These are phyloP conservation scores for Dermatemys mawii DNA, from an alignment of 2,113 vertebrate genomes.

Conservation along the genomic window DNA sequence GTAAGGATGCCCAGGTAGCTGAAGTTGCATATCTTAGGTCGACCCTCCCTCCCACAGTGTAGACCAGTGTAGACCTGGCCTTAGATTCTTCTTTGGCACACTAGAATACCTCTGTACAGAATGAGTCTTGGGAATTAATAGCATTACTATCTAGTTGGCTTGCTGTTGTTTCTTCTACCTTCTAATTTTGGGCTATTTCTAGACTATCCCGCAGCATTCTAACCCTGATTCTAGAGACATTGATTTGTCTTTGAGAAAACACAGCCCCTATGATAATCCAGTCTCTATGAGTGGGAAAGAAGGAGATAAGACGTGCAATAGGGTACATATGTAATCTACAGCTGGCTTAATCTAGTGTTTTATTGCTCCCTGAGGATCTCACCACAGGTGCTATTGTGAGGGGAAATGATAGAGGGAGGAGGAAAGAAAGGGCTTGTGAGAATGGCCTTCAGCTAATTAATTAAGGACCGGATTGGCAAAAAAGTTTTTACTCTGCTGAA, in stretches of 20 bases:
- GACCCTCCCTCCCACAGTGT: too few relatives aligned
- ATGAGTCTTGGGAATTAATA: not conserved
- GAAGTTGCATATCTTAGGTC: too few relatives aligned
- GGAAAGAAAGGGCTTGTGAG: constrained; percentile 30
- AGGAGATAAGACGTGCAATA: constrained; percentile 63
- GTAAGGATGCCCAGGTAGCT: too few relatives aligned
- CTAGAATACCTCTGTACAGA: not conserved
- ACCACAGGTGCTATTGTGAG: constrained; percentile 35
- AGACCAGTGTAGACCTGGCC: too few relatives aligned
- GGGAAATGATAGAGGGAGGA: constrained; percentile 11
- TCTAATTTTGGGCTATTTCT: not conserved
- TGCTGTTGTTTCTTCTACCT: not conserved
- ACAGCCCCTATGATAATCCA: constrained; percentile 59
- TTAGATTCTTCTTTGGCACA: not conserved
- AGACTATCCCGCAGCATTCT: constrained; percentile 38
- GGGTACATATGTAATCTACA: constrained; percentile 70
- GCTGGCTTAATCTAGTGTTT: constrained; percentile 65
- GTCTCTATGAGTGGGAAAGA: constrained; percentile 56
- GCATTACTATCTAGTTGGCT: constrained; percentile 20
- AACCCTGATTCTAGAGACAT: constrained; percentile 48
- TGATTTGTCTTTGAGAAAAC: constrained; percentile 61
- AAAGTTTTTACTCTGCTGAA: not conserved
- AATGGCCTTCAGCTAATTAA: constrained; percentile 59
- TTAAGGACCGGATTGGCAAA: constrained; percentile 38
- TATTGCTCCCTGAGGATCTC: constrained; percentile 53